phyloP scores from a whole-genome alignment of 2,797 vertebrate species.

The Emydoidea blandingii region DNA sequence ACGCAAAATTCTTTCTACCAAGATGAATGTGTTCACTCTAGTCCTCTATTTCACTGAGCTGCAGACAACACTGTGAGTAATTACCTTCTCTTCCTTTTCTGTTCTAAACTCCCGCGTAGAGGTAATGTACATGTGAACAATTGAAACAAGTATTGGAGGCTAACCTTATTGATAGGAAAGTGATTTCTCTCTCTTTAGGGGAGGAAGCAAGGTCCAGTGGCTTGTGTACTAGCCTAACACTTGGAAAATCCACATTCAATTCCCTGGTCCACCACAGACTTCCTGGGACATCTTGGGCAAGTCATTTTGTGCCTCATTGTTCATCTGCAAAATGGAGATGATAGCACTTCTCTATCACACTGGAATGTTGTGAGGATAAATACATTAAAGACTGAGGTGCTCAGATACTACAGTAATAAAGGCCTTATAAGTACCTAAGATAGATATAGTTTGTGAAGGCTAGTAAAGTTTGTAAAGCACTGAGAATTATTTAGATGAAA shows the following conservation, averaged over 20 bases:
- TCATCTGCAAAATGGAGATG: slow-evolving; percentile 11
- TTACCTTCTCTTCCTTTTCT: background rate
- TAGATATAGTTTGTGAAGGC: rapidly evolving
- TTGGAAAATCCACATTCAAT: background rate
- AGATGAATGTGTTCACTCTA: background rate
- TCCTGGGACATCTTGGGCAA: background rate
- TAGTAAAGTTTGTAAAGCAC: background rate
- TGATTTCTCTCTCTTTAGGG: background rate
- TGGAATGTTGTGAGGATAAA: background rate
- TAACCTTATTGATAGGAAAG: background rate
- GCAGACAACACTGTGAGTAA: background rate
- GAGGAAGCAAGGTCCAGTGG: background rate
- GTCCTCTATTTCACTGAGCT: background rate
- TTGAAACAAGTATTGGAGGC: too few relatives aligned
- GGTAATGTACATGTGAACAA: background rate
- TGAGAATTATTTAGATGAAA: slow-evolving; percentile 32
- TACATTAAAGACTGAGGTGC: background rate
- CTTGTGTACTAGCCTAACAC: background rate
- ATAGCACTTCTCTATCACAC: background rate
- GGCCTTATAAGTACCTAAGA: background rate
- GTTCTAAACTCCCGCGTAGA: background rate
- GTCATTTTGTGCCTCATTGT: background rate
- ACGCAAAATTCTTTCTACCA: background rate
- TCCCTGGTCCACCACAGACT: background rate
- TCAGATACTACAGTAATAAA: background rate